A percentile compares a stretch with the other conserved stretches of the same genome.
These are phyloP conservation scores for Drosophila falleni DNA, from an alignment of 2,888 invertebrate genomes.

Conservation along the genomic window DNA sequence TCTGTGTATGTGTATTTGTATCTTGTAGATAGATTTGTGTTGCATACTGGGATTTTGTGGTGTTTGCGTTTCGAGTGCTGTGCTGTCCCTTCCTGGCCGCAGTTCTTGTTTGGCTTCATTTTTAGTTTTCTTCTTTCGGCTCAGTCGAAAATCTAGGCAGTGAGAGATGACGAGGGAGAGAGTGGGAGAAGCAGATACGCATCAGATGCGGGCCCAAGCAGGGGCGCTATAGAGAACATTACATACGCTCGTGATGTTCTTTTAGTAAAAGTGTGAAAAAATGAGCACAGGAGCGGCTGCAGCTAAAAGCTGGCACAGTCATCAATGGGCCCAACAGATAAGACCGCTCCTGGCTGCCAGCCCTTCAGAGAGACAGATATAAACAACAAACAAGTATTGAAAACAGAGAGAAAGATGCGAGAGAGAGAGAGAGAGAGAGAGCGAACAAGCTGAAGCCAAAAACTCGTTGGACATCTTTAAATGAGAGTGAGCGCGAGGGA, in stretches of 20 bases:
- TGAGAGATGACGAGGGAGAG: slow-evolving; percentile 1
- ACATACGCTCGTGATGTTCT: slow-evolving; percentile 27
- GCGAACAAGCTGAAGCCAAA: slow-evolving; percentile 22
- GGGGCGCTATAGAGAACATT: slow-evolving; percentile 29
- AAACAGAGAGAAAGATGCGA: slow-evolving; percentile 23
- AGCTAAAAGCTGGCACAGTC: not conserved
- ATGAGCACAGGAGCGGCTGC: slow-evolving; percentile 33
- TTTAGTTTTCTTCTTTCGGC: slow-evolving; percentile 45
- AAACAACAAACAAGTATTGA: slow-evolving; percentile 36
- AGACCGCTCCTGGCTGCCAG: slow-evolving; percentile 42
- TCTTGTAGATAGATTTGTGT: slow-evolving; percentile 56
- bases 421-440: slow-evolving; percentile 10
- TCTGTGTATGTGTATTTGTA: slow-evolving; percentile 30
- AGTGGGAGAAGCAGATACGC: slow-evolving; percentile 12
- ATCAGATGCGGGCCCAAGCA: slow-evolving; percentile 42
- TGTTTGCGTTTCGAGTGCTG: slow-evolving; percentile 43
- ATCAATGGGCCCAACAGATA: slow-evolving; percentile 8
- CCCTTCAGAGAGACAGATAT: slow-evolving; percentile 26
- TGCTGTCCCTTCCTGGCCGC: slow-evolving; percentile 47
- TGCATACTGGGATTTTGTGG: slow-evolving; percentile 63
- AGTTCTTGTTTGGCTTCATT: slow-evolving; percentile 61
- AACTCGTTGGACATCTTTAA: slow-evolving; percentile 52
- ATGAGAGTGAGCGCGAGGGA: slow-evolving; percentile 60
- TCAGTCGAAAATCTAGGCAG: slow-evolving; percentile 13
- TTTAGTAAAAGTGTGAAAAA: slow-evolving; percentile 58